These are phyloP conservation scores for Canis aureus DNA, from an alignment of 2,113 vertebrate species.

Conservation along the genomic window DNA sequence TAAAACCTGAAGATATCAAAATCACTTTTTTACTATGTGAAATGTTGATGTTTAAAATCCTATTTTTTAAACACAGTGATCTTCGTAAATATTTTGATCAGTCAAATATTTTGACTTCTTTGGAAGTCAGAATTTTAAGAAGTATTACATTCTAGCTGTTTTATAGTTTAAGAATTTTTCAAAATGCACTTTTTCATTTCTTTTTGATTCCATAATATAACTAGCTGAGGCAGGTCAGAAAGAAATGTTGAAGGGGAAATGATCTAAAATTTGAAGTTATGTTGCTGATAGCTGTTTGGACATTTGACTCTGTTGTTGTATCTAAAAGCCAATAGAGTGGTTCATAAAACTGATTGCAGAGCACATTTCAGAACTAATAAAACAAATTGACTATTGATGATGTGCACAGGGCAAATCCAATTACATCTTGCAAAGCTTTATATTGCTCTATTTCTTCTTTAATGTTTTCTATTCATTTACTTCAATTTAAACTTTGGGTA, in stretches of 20 bases:
- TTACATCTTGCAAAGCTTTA: constrained; percentile 73
- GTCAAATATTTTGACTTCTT: background rate
- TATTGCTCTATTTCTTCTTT: constrained; percentile 75
- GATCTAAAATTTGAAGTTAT: constrained; percentile 63
- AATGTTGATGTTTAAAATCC: background rate
- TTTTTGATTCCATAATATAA: background rate
- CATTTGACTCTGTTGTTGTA: constrained; percentile 54
- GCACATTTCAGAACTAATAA: constrained; percentile 79
- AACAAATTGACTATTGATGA: constrained; percentile 82
- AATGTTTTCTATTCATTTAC: constrained; percentile 75
- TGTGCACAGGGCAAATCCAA: constrained; percentile 76
- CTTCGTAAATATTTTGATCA: background rate
- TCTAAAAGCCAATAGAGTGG: constrained; percentile 74
- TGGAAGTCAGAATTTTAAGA: background rate
- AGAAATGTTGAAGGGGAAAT: constrained; percentile 2
- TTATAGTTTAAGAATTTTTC: background rate
- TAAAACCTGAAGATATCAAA: background rate
- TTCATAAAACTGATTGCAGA: constrained; percentile 79
- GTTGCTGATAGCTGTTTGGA: constrained; percentile 57
- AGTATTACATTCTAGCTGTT: background rate
- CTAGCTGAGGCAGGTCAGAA: background rate
- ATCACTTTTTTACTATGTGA: background rate
- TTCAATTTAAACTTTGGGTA: constrained; percentile 67
- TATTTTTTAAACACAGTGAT: background rate
- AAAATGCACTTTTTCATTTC: background rate